A percentile compares a stretch with the other conserved stretches of the same genome.
Evolutionary conservation across 1,140 invertebrate species (phyloP).

Genomic region (Drosophila truncata): DNA sequence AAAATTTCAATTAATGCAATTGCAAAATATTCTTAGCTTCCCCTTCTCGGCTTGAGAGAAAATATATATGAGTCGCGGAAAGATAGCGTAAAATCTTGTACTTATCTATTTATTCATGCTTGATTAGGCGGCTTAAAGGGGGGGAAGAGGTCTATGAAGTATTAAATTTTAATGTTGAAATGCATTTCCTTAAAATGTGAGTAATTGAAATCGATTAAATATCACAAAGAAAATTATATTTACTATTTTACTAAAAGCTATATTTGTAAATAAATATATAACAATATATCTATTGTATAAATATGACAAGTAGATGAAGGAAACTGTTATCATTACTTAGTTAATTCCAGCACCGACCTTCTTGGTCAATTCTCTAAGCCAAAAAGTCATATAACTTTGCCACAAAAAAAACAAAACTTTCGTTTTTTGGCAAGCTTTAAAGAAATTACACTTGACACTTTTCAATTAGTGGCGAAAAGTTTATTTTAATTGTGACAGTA

Average conservation of each 20-base stretch:
- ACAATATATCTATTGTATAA: no score
- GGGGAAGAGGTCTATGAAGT: no score
- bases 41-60: neutral
- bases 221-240: no score
- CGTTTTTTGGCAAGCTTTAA: constrained; percentile 62
- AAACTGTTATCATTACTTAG: no score
- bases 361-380: constrained; percentile 4
- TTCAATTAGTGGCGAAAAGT: constrained; percentile 80
- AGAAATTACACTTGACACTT: constrained; percentile 81
- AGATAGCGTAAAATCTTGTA: neutral
- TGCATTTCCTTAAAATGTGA: no score
- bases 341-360: neutral
- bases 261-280: no score
- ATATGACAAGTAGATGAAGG: no score
- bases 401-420: constrained; percentile 15
- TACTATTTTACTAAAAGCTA: no score
- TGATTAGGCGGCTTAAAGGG: constrained; percentile 7
- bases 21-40: constrained; percentile 43
- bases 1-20: constrained; percentile 65
- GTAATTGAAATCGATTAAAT: no score
- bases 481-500: constrained; percentile 84
- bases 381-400: constrained; percentile 58
- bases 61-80: neutral
- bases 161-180: no score
- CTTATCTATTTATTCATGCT: constrained; percentile 14